phyloP scores from a whole-genome alignment of 2,888 invertebrate genomes.

The Drosophila rellima region DNA sequence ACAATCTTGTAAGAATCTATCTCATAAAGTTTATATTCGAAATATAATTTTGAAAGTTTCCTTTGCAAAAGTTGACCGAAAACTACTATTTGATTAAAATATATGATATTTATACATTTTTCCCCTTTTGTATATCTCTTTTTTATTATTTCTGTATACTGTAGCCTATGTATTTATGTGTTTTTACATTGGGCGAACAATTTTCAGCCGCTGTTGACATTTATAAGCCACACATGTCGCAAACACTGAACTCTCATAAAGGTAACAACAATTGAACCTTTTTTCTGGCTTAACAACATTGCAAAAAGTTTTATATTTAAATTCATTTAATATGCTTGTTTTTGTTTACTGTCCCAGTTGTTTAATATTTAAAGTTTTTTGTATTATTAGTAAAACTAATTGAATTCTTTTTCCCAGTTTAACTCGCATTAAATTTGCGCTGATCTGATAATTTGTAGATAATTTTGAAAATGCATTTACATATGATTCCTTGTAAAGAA shows the following conservation, averaged over 20 bases:
- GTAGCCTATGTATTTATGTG: conserved; percentile 1
- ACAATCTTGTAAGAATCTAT: background rate
- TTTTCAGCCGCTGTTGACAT: conserved; percentile 25
- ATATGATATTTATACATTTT: background rate
- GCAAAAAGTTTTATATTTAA: conserved; percentile 9
- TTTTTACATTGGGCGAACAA: conserved; percentile 13
- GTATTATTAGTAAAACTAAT: background rate
- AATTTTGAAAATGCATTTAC: background rate
- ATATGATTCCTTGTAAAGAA: background rate
- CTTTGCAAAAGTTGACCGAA: background rate
- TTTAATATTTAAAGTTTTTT: background rate
- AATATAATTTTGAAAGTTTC: background rate
- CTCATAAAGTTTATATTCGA: background rate
- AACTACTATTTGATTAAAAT: background rate
- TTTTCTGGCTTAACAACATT: conserved; percentile 2
- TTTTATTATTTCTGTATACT: background rate
- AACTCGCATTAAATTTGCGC: background rate
- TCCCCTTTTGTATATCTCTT: background rate
- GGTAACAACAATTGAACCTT: background rate
- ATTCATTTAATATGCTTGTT: conserved; percentile 5
- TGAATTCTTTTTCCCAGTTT: background rate
- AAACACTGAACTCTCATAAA: background rate
- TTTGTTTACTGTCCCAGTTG: background rate
- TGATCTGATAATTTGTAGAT: conserved; percentile 5
- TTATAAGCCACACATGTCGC: conserved; percentile 48